Evolutionary conservation across 1,140 invertebrate genomes (phyloP), one percentile per base, ranked within the genome.

Genomic region (Platyscapa corneri): DNA sequence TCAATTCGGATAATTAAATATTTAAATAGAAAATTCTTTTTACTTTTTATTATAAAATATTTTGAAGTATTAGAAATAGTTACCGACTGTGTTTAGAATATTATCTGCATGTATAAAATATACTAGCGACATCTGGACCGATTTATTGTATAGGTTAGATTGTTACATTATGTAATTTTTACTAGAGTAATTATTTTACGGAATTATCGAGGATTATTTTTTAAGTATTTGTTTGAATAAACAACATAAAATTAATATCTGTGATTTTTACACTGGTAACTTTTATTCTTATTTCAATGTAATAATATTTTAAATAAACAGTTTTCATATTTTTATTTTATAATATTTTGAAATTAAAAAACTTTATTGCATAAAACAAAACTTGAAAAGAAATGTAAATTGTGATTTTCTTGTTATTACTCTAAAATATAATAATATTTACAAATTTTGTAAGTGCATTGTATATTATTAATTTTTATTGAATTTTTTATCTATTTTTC

Each of bases 111-210:
- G 37, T 78, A 78, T 74, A 80, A 79, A 53, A 23, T 16, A n/a
- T 56, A 12, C 8, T 32, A 74, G 77, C 77, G 77, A 75, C 83
- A 32, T 80, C 77, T 80, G 30, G 46, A 79, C 46, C 76, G 60
- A 70, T 84, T 32, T 42, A 10, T 18, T 77, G 74, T 34, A 37
- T 42, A 77, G 82, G 74, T 83, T 83, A 83, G 60, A 83, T 83
- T 74, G 60, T 65, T 67, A 60, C 0, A 30, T 30, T 46, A 34
- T 30, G 30, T 6, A 34, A 32, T 76, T 65, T 83, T 20, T 30
- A 23, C 20, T 20, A 49, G 14, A 18, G 34, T 53, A n/a, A 53
- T 74, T 74, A 1, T 74, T 53, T 49, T 53, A 75, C 18, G 49
- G 18, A 49, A 10, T 5, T 70, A 12, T 65, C 1, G 10, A 27